A percentile compares a stretch with the other conserved stretches of the same genome.
phyloP scores from a whole-genome alignment of 2,797 vertebrate genomes.

The Lagodon rhomboides region DNA sequence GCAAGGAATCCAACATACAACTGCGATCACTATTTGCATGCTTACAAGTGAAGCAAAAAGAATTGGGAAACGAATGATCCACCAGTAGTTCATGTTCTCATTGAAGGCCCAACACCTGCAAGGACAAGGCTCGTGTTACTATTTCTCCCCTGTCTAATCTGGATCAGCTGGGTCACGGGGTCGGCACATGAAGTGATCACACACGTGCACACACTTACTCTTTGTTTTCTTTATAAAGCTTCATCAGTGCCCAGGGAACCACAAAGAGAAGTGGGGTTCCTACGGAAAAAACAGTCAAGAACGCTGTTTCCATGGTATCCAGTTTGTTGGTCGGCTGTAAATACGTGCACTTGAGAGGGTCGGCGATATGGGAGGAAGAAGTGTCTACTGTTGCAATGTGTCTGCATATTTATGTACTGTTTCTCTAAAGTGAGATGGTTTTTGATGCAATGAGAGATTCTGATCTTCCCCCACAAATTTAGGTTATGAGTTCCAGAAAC shows the following conservation, averaged over 20 bases:
- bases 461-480: neutral
- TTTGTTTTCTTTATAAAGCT: constrained; percentile 88
- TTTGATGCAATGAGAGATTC: no score
- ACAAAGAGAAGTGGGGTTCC: constrained; percentile 89
- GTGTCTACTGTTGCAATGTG: neutral
- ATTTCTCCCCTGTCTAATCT: neutral
- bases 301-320: constrained; percentile 5
- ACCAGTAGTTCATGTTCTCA: constrained; percentile 92
- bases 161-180: neutral
- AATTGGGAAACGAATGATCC: constrained; percentile 91
- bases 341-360: neutral
- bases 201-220: constrained; percentile 81
- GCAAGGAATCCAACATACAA: neutral
- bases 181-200: neutral
- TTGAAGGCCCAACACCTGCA: constrained; percentile 90
- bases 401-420: neutral
- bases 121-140: constrained; percentile 11
- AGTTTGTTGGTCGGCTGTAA: neutral
- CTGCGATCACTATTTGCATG: neutral
- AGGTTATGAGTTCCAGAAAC: neutral
- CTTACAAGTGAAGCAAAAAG: constrained; percentile 87
- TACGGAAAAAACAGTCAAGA: constrained; percentile 62
- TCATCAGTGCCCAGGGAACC: constrained; percentile 87
- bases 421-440: neutral
- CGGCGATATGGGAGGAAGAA: accelerated